Base-by-base conservation (phyloP, 2,113 vertebrate genomes). In the Salminus brasiliensis region DNA sequence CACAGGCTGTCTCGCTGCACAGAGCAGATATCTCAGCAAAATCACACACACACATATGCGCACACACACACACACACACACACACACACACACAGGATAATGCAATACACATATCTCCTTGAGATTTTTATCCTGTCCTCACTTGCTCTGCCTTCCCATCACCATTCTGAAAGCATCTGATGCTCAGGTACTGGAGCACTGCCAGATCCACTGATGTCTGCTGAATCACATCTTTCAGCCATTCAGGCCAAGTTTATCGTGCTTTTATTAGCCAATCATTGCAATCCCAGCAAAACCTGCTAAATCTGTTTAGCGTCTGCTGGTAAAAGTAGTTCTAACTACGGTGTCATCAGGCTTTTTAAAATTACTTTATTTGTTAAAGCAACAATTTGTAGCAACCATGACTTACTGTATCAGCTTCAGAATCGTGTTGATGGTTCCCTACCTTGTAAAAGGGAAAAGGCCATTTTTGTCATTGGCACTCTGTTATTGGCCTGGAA, bases 1-100 rank as follows among this genome's bases (percentile, higher is more conserved):
- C 45, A 49, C 47, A 2, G 15, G 21, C 47, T n/a, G n/a, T n/a
- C n/a, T n/a, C n/a, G n/a, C n/a, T n/a, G n/a, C n/a, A n/a, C n/a
- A n/a, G n/a, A n/a, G n/a, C n/a, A n/a, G n/a, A n/a, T n/a, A n/a
- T n/a, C n/a, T n/a, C n/a, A n/a, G n/a, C n/a, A n/a, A n/a, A n/a
- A n/a, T n/a, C 11, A 16, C 45, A 47, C 15, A 47, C 13, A 5
- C 62, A 53, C 67, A 70, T 30, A 78, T 60, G 32, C 41, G 21
- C 5, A 49, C 21, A 18, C 41, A 47, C 52, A 59, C 76, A 60
- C 57, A 76, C 47, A 62, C 43, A 63, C 41, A 57, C 32, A 21
- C 12, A 67, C 23, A 25, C 23, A 62, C 29, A 16, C 59, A 32
- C 59, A 62, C 25, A 62, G 30, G 29, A 34, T 63, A 63, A 63